A percentile compares a stretch with the other conserved stretches of the same genome.
phyloP scores from a whole-genome alignment of 2,888 invertebrate species.

The Acleris holmiana region DNA sequence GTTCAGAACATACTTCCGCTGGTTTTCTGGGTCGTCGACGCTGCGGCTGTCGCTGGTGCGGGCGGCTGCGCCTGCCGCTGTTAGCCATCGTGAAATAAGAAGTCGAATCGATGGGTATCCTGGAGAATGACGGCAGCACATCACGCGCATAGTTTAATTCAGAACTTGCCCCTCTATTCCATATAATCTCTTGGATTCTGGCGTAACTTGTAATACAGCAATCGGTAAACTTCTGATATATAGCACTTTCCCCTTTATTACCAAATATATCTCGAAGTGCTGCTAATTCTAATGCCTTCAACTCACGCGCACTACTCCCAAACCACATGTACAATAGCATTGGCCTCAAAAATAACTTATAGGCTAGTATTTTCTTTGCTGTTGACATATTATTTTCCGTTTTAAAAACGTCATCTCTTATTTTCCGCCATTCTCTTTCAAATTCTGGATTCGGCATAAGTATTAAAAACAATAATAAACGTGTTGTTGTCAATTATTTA shows the following conservation, averaged over 20 bases:
- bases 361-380: conserved; percentile 53
- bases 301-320: conserved; percentile 35
- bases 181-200: conserved; percentile 53
- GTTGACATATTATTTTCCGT: conserved; percentile 43
- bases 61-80: neutral
- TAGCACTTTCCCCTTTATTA: conserved; percentile 21
- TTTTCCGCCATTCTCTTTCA: conserved; percentile 43
- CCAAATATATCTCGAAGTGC: conserved; percentile 53
- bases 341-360: conserved; percentile 62
- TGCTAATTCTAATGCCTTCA: conserved; percentile 52
- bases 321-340: conserved; percentile 58
- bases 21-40: neutral
- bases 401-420: conserved; percentile 46
- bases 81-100: conserved; percentile 44
- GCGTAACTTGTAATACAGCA: conserved; percentile 51
- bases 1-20: neutral
- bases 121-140: conserved; percentile 44
- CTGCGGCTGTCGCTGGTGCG: neutral
- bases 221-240: conserved; percentile 55
- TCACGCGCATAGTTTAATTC: conserved; percentile 41
- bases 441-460: conserved; percentile 41
- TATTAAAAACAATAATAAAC: neutral
- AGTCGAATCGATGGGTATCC: conserved; percentile 42
- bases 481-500: neutral
- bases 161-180: conserved; percentile 48